Evolutionary conservation across 2,797 vertebrate species (phyloP), one percentile per base, ranked within the genome.

Genomic region (Melanogrammus aeglefinus): DNA sequence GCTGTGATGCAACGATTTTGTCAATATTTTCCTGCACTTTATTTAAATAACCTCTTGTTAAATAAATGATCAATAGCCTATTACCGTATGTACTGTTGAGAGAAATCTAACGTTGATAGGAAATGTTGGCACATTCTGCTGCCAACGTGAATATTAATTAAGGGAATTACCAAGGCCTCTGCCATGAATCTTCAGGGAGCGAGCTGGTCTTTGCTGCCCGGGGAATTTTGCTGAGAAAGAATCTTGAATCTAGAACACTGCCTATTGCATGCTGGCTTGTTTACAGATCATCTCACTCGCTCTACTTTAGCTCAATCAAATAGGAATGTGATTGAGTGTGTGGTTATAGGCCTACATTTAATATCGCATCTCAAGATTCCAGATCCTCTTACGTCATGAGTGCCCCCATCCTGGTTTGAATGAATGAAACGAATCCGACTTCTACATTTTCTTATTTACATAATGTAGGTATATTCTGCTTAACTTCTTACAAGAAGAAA

Each of bases 111-210:
- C 51, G 51, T 57, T 16, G n/a, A 21, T 57, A 1, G 4, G 18
- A 57, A 57, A 57, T 21, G 18, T 57, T 21, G 51, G 51, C 16
- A 57, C 51, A 57, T 57, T 57, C 6, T 21, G 51, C 51, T 57
- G 51, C 51, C 51, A 57, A 57, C 18, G 51, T 57, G 51, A 57
- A 57, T 57, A 57, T 57, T 57, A 57, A 57, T 57, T 57, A 57
- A 3, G 47, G 16, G 47, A 51, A 51, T 51, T 51, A 51, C 47
- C 14, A 16, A 51, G 47, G 13, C 47, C 47, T 1, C 47, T 51
- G 47, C 47, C 47, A 16, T 44, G 41, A 16, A 18, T 51, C 47
- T 51, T 16, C 47, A 51, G 16, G 47, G 47, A 51, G 47, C 47
- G 13, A 13, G 9, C 5, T 36, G 41, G 41, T 44, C 47, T 51